phyloP scores from a whole-genome alignment of 2,113 vertebrate genomes.

The Scartelaos histophorus region DNA sequence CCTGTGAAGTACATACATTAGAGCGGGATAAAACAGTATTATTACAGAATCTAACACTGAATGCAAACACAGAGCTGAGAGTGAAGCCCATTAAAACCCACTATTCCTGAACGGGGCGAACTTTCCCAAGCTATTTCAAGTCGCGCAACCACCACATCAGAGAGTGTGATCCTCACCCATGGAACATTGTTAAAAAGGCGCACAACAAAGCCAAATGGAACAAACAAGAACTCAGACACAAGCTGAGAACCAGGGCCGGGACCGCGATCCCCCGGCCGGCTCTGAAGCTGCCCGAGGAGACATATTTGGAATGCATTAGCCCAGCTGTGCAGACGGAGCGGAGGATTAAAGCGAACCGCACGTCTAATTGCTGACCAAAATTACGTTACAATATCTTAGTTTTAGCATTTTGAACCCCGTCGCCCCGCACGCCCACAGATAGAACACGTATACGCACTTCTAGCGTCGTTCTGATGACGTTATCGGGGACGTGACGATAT shows the following conservation, averaged over 20 bases:
- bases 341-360: constrained; percentile 5
- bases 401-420: not conserved
- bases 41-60: not conserved
- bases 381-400: not conserved
- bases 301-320: constrained; percentile 5
- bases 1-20: not conserved
- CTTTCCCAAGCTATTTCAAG: constrained; percentile 7
- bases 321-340: not conserved
- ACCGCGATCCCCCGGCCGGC: not conserved
- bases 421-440: not conserved
- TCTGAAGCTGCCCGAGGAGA: constrained; percentile 12
- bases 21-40: not conserved
- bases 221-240: constrained; percentile 16
- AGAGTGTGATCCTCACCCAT: constrained; percentile 20
- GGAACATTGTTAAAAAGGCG: constrained; percentile 13
- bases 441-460: not conserved
- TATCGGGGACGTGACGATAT: too few relatives aligned
- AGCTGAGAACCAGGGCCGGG: not conserved
- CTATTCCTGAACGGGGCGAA: not conserved
- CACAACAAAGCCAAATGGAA: constrained; percentile 17
- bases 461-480: too few relatives aligned
- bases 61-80: not conserved
- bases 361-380: not conserved
- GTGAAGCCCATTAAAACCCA: not conserved
- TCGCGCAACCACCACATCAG: constrained; percentile 6